Percentiles rank a stretch among this genome's conserved stretches.
phyloP scores from a whole-genome alignment of 2,113 vertebrate species.

The Hystrix brachyura region DNA sequence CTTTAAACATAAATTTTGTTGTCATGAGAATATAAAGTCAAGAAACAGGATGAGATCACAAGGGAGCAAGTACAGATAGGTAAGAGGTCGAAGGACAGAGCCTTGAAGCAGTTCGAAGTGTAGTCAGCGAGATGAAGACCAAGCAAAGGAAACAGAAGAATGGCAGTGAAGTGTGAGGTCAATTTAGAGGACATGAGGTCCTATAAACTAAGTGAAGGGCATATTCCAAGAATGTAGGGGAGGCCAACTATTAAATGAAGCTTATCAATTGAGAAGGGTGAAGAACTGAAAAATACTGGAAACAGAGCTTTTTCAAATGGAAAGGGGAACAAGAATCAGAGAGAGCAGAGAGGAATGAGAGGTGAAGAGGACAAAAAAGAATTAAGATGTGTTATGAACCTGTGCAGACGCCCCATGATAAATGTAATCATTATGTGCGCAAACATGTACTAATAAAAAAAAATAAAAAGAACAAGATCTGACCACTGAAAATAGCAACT shows the following conservation, averaged over 20 bases:
- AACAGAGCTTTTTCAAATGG: too few relatives aligned
- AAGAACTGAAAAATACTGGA: too few relatives aligned
- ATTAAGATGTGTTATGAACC: too few relatives aligned
- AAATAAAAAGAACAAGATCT: neutral
- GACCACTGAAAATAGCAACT: neutral
- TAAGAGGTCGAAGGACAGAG: neutral
- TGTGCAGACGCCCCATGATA: too few relatives aligned
- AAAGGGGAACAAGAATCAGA: too few relatives aligned
- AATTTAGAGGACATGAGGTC: neutral
- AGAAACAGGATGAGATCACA: neutral
- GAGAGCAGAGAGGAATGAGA: too few relatives aligned
- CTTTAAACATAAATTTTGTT: conserved; percentile 1
- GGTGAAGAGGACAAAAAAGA: too few relatives aligned
- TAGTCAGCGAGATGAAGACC: neutral
- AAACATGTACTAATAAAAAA: too few relatives aligned
- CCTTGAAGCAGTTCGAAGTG: neutral
- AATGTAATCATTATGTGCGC: too few relatives aligned
- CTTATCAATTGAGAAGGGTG: neutral
- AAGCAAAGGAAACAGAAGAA: conserved; percentile 37
- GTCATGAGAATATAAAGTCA: conserved; percentile 3
- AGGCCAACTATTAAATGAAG: neutral
- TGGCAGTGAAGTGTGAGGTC: neutral
- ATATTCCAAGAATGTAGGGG: neutral
- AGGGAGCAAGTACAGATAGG: neutral
- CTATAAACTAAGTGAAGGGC: neutral